Conservation (phyloP, 2,797 vertebrate species). For the Hylomyscus alleni region DNA sequence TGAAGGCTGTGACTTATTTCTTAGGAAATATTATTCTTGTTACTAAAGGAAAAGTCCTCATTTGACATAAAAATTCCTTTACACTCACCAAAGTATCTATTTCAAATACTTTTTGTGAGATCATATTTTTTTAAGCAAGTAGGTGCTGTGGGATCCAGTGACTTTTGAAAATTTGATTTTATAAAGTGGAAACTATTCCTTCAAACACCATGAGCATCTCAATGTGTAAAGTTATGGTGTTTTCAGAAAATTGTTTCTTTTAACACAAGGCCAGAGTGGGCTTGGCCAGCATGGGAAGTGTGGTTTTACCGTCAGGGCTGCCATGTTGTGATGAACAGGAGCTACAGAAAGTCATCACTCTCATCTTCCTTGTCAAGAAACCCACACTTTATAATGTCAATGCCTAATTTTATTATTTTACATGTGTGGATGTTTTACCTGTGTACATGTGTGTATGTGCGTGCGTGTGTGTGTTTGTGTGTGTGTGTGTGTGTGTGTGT, state of each 20-base stretch:
- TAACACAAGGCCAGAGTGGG: not conserved
- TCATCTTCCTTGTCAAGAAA: not conserved
- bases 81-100: conserved; percentile 3
- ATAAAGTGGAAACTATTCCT: not conserved
- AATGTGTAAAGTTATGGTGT: not conserved
- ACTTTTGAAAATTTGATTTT: conserved; percentile 44
- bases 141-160: not conserved
- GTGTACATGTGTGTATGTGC: not conserved
- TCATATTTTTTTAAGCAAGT: not conserved
- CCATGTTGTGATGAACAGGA: conserved; percentile 9
- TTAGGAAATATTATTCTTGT: conserved; percentile 62
- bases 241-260: conserved; percentile 26
- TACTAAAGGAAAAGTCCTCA: conserved; percentile 41
- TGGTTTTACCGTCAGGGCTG: not conserved
- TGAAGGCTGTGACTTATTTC: conserved; percentile 49
- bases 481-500: not conserved
- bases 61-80: conserved; percentile 43
- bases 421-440: not conserved
- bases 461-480: not conserved
- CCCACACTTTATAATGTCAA: not conserved
- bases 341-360: not conserved
- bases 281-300: not conserved
- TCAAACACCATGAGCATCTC: not conserved
- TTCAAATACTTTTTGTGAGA: conserved; percentile 52
- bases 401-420: not conserved